Evolutionary conservation across 2,888 invertebrate genomes (phyloP).

Genomic region (Machimus rusticus): DNA sequence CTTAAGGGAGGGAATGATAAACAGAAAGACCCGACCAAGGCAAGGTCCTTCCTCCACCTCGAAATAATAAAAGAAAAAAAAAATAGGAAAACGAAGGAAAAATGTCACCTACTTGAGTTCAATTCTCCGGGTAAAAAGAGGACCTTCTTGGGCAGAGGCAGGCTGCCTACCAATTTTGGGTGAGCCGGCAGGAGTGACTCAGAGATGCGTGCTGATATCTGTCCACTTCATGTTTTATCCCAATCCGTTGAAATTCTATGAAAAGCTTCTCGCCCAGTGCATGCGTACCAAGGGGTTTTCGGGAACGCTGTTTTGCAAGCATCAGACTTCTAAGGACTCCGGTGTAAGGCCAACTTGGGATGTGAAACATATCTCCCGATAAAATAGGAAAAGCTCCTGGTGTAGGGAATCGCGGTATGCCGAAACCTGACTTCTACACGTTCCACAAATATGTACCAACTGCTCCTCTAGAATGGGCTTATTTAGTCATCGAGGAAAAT

Average conservation of each 20-base stretch:
- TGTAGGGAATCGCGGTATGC: not conserved
- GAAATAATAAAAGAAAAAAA: not conserved
- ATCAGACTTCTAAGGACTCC: not conserved
- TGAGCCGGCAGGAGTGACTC: not conserved
- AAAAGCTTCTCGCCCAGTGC: not conserved
- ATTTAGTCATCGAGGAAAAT: conserved; percentile 30
- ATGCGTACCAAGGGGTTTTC: not conserved
- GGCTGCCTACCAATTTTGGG: not conserved
- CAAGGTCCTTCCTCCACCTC: not conserved
- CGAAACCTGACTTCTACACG: not conserved
- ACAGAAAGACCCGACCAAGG: not conserved
- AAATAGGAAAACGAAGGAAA: not conserved
- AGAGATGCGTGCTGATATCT: not conserved
- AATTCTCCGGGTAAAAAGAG: not conserved
- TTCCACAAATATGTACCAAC: conserved; percentile 4
- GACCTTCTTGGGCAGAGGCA: not conserved
- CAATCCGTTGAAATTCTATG: not conserved
- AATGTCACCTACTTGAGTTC: not conserved
- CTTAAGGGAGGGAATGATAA: not conserved
- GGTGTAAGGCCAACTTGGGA: not conserved
- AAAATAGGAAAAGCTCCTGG: not conserved
- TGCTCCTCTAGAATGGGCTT: not conserved
- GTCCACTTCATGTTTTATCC: not conserved
- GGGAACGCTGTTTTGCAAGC: not conserved
- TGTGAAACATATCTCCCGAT: not conserved